Evolutionary conservation across 2,888 invertebrate genomes (phyloP), one percentile per base, ranked within the genome.

Genomic region (Cryptocephalus primarius): DNA sequence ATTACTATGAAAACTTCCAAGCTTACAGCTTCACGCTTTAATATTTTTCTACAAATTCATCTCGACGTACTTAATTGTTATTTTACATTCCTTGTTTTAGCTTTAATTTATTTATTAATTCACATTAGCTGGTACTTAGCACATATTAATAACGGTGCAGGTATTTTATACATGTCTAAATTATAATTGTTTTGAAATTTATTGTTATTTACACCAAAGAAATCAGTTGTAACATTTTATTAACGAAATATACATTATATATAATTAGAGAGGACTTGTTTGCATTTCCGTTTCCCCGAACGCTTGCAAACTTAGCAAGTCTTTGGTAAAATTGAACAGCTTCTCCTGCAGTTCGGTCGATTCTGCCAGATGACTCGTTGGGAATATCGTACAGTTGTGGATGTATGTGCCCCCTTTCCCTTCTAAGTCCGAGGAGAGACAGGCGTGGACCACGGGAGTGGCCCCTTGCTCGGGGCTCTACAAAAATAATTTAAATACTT

Each of bases 391-490:
- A 60, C 89, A 86, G 64, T 91, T 89, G 61, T 82, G 82, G 33
- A 90, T 79, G 62, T 92, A 93, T 4, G 79, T 71, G n/a, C 92
- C 92, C 1, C 89, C 86, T 59, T 77, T 74, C 4, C 79, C 79
- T 64, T 88, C 85, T 13, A 91, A 69, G 33, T 78, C 73, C 40
- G 81, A 77, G 40, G 85, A 81, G 10, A 92, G 76, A 58, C 88
- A 85, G 9, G 88, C 79, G 69, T 80, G 83, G 8, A 88, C 75
- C 42, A 90, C 77, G 0, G 89, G 79, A 48, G 80, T 77, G 0
- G 93, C 88, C 13, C 94, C 94, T 65, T 85, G 78, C 48, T 79
- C 80, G 6, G 90, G 83, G 1, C 79, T 83, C 82, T 85, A 64
- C 50, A 73, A 67, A 60, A 38, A 51, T 40, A 45, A 36, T 38